Conservation (phyloP, 2,888 invertebrate species). For the Cryptocephalus primarius region DNA sequence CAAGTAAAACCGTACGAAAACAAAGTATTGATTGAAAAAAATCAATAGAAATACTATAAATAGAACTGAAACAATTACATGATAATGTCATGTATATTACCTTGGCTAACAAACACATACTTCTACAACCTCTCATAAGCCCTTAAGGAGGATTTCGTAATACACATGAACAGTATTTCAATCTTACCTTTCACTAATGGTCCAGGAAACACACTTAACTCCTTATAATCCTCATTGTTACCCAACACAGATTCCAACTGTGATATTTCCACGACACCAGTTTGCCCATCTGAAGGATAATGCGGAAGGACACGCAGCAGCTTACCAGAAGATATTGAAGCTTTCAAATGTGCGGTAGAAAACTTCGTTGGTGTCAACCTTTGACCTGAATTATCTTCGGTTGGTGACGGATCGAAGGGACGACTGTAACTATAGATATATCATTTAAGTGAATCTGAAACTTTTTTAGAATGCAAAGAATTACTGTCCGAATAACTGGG, state of each 20-base stretch:
- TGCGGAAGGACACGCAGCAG: slow-evolving; percentile 67
- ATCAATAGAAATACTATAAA: too few relatives aligned
- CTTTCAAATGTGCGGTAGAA: slow-evolving; percentile 68
- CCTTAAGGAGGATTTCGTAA: too few relatives aligned
- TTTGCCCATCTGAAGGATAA: slow-evolving; percentile 68
- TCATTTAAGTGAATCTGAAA: too few relatives aligned
- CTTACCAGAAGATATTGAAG: slow-evolving; percentile 51
- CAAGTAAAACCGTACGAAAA: too few relatives aligned
- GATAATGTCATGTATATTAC: too few relatives aligned
- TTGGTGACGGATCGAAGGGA: slow-evolving; percentile 37
- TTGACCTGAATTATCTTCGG: slow-evolving; percentile 45
- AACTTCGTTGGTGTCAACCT: slow-evolving; percentile 77
- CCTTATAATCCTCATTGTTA: slow-evolving; percentile 50
- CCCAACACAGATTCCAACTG: slow-evolving; percentile 48
- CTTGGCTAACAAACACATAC: too few relatives aligned
- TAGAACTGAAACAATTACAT: too few relatives aligned
- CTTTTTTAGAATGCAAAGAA: too few relatives aligned
- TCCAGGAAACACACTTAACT: slow-evolving; percentile 67
- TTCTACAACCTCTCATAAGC: too few relatives aligned
- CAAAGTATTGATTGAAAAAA: too few relatives aligned
- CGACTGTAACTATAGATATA: slow-evolving; percentile 16
- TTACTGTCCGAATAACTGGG: too few relatives aligned
- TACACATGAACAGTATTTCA: too few relatives aligned
- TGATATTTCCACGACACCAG: slow-evolving; percentile 66
- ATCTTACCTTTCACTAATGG: slow-evolving; percentile 59